Base-by-base conservation (phyloP, 1,140 invertebrate genomes). In the Papilio aristodemus region DNA sequence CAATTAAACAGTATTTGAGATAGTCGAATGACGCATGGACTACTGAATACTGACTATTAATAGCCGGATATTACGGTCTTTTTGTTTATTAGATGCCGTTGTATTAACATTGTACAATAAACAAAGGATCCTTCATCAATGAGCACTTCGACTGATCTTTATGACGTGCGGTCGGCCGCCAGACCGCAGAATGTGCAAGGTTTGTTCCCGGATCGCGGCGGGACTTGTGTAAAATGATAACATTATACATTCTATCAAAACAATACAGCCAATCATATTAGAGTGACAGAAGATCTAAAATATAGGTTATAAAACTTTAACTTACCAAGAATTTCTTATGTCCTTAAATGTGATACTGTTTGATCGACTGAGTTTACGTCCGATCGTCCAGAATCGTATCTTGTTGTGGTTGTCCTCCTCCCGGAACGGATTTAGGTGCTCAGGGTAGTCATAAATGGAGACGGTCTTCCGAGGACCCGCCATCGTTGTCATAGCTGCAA, bases 341-440 rank as follows among this genome's bases (percentile, higher is more conserved):
- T 93, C 93, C 73, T 93, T 92, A 59, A 94, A 90, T 19, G 87
- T 93, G 76, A 94, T 93, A 80, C 93, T 94, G 76, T 91, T 93
- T 19, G 92, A 90, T 69, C 92, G 87, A 19, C 80, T 85, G 13
- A 89, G 72, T 37, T 84, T 91, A 38, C 82, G 80, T 22, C 89
- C 84, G 69, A 92, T 79, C 10, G 91, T 92, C 92, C 92, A 94
- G 78, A 93, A 93, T 32, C 93, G 77, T 36, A 94, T 91, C 70
- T 92, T 92, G 69, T 92, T 93, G 71, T 93, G 93, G 73, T 94
- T 92, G 71, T 94, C 92, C 54, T 94, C 94, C 70, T 95, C 94
- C 70, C 93, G 92, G 84, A 95, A 95, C 4, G 94, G 95, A 88
- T 95, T 95, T 41, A 95, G 87, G 80, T 95, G 94, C 79, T 95